phyloP scores from a whole-genome alignment of 2,797 vertebrate species.

The Aldrovandia affinis region DNA sequence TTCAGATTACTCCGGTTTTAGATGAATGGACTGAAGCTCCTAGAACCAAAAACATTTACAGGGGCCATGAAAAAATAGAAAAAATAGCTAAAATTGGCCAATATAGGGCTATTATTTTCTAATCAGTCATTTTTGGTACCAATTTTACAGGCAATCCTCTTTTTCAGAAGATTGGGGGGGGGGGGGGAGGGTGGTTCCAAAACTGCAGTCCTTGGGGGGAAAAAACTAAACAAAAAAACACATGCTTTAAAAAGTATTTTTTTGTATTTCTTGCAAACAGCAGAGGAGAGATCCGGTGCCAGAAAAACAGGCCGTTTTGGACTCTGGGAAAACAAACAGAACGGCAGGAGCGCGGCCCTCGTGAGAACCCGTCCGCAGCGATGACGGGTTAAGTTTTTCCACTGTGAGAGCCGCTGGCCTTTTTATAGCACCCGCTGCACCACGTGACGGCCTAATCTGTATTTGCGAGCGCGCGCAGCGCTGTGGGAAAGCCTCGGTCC shows the following conservation, averaged over 20 bases:
- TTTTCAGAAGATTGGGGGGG: too few relatives aligned
- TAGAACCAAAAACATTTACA: background rate
- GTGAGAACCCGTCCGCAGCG: background rate
- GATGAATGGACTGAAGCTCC: background rate
- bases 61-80: too few relatives aligned
- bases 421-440: conserved; percentile 10
- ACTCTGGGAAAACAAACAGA: background rate
- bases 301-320: background rate
- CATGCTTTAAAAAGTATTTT: too few relatives aligned
- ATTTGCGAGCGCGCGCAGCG: conserved; percentile 33
- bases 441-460: conserved; percentile 27
- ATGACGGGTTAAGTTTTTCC: conserved; percentile 28
- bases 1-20: too few relatives aligned
- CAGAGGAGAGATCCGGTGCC: background rate
- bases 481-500: conserved; percentile 17
- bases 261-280: too few relatives aligned
- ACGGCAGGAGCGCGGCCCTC: background rate
- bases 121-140: background rate
- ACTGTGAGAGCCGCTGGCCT: conserved; percentile 19
- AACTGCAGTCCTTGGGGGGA: too few relatives aligned
- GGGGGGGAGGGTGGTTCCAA: too few relatives aligned
- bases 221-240: too few relatives aligned
- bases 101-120: background rate
- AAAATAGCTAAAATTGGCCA: background rate
- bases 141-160: background rate